phyloP scores from a whole-genome alignment of 2,888 invertebrate species.

The Ypsolopha scabrella region DNA sequence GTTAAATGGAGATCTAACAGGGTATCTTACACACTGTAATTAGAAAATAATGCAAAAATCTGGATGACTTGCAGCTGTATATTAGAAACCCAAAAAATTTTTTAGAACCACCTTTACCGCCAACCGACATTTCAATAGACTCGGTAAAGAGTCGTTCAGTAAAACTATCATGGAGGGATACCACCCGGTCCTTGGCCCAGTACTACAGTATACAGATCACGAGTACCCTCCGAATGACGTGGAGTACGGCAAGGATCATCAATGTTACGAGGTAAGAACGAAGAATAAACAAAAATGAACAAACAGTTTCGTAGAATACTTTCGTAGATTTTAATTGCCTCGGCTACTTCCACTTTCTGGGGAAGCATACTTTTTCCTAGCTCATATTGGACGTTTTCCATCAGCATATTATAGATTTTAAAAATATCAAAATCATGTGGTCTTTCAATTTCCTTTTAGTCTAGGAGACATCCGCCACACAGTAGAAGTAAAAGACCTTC shows the following conservation, averaged over 20 bases:
- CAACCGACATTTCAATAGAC: slow-evolving; percentile 55
- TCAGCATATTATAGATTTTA: no score
- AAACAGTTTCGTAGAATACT: no score
- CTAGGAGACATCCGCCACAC: slow-evolving; percentile 49
- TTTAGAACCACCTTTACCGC: slow-evolving; percentile 57
- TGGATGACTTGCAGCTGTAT: no score
- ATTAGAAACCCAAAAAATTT: not conserved
- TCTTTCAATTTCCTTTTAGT: slow-evolving; percentile 17
- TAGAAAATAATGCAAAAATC: no score
- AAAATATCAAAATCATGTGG: no score
- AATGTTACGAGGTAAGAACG: slow-evolving; percentile 51
- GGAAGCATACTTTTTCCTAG: not conserved
- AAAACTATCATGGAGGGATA: slow-evolving; percentile 57
- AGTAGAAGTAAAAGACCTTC: slow-evolving; percentile 47
- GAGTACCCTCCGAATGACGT: slow-evolving; percentile 39
- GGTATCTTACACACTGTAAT: no score
- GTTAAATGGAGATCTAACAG: no score
- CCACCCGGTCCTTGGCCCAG: slow-evolving; percentile 45
- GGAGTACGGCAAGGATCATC: slow-evolving; percentile 48
- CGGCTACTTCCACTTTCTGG: no score
- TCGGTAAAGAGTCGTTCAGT: slow-evolving; percentile 54
- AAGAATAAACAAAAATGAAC: not conserved
- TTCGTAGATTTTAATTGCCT: no score
- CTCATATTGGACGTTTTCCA: no score
- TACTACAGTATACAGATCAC: slow-evolving; percentile 56